Evolutionary conservation across 2,113 vertebrate genomes (phyloP), one percentile per base, ranked within the genome.

Genomic region (Clarias macrocephalus): DNA sequence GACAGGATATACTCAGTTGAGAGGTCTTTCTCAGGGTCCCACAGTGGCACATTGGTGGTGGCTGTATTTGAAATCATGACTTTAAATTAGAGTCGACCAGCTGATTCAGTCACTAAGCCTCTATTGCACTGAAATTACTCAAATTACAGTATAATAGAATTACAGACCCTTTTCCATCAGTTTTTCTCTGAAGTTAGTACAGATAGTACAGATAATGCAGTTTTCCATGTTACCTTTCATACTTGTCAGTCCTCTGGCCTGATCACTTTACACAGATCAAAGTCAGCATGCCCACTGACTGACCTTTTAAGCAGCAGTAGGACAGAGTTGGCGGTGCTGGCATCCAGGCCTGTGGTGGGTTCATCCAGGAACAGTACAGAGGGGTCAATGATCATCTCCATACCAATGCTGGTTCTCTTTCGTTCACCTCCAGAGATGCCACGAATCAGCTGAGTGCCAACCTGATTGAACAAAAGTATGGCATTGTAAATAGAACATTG

Each of bases 321-420:
- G 25, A 99, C 98, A 30, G 97, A 97, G 3, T 96, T 97, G 12
- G 98, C 97, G 0, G 98, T 99, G 92, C 97, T 97, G 6, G 97
- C 95, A 56, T 99, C 98, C 28, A 99, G 91, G 0, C 98, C 98
- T 0, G 97, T 97, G 13, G 98, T 99, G 23, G 98, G 98, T 85
- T 99, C 98, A 84, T 99, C 98, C 93, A 99, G 92, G 90, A 99
- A 99, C 37, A 99, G 93, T 83, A 99, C 94, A 0, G 95, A 91
- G 3, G 98, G 98, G 86, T 99, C 96, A 0, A 94, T 98, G 86
- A 99, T 98, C 52, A 99, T 93, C 92, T 99, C 98, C 97, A 99
- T 98, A 1, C 97, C 98, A 12, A 99, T 99, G 90, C 88, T 98
- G 10, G 97, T 99, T 91, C 97, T 96, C 94, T 99, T 99, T 57